Evolutionary conservation across 1,140 invertebrate genomes (phyloP), one percentile per base, ranked within the genome.

Genomic region (Micrasema minimum): DNA sequence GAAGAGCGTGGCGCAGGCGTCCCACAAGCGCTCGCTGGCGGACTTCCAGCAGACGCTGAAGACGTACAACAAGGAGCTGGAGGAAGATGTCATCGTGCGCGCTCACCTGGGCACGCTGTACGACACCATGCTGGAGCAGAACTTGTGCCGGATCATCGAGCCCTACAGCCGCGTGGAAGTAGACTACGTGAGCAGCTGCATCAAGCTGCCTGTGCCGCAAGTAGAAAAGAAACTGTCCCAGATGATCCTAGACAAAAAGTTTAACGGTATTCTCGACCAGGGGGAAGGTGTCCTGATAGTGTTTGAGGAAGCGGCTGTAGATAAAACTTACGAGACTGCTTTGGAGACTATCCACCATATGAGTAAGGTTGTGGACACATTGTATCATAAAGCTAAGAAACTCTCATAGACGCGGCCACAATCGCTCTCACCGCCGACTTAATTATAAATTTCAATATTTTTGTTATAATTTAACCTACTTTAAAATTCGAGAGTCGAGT

Each of bases 221-320:
- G 97, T 99, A 48, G 98, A 99, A 81, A 97, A 98, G 83, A 99
- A 99, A 85, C 83, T 99, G 14, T 99, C 97, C 22, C 98, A 99
- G 83, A 99, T 99, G 98, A 99, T 99, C 80, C 85, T 99, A 78
- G 98, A 99, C 82, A 96, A 97, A 76, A 99, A 99, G 82, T 91
- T 99, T 74, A 89, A 92, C 85, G 96, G 97, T 16, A 98, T 99
- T 76, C 86, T 99, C 51, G 97, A 99, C 87, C 98, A 99, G 86
- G 97, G 96, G 57, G 95, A 96, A 83, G 97, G 89, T 72, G 96
- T 99, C 11, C 85, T 99, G 26, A 96, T 99, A 76, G 95, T 99
- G 9, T 99, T 98, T 84, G 97, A 99, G 82, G 95, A 96, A 78
- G 92, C 92, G 53, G 89, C 91, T n/a, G 88, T 93, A 45, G 97